Base-by-base conservation (phyloP, 30 jellyfish, hydroid and myxozoan genomes). In the Phacellophora camtschatica region DNA sequence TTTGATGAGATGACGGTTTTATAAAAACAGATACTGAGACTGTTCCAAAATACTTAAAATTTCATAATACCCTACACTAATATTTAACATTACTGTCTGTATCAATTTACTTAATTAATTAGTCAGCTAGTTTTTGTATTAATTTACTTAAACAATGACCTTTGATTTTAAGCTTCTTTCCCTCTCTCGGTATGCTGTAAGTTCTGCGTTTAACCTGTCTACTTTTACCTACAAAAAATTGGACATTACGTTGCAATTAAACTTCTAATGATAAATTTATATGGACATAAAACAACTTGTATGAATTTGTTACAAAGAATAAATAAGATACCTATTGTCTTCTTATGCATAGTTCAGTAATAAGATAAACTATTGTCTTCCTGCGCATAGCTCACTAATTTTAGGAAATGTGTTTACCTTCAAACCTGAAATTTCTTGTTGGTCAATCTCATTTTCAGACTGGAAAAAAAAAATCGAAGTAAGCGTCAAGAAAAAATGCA, bases 181-280 rank as follows among this genome's bases (percentile, higher is more conserved):
- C 28, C 97, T 61, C 51, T 89, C 97, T 6, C 88, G 82, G 39
- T 83, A 76, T 3, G 95, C 86, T 16, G 86, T 54, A 41, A 89
- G 64, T 57, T 89, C 97, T 15, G 89, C 89, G 20, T 28, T 74
- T 57, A 89, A 61, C 71, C 50, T 48, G 36, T 66, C 61, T 18
- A 89, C 33, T 49, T 75, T 80, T 15, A 32, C 84, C 97, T 89
- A 56, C 19, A 64, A 73, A 1, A n/a, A 37, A n/a, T n/a, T n/a
- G n/a, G n/a, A n/a, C n/a, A n/a, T n/a, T n/a, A n/a, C n/a, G n/a
- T n/a, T n/a, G n/a, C n/a, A n/a, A n/a, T n/a, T n/a, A n/a, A n/a
- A n/a, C n/a, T n/a, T n/a, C n/a, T n/a, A n/a, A n/a, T n/a, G n/a
- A n/a, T n/a, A n/a, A n/a, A n/a, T n/a, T n/a, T n/a, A n/a, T n/a